Evolutionary conservation across 2,113 vertebrate genomes (phyloP), one percentile per base, ranked within the genome.

Genomic region (Rhineura floridana): DNA sequence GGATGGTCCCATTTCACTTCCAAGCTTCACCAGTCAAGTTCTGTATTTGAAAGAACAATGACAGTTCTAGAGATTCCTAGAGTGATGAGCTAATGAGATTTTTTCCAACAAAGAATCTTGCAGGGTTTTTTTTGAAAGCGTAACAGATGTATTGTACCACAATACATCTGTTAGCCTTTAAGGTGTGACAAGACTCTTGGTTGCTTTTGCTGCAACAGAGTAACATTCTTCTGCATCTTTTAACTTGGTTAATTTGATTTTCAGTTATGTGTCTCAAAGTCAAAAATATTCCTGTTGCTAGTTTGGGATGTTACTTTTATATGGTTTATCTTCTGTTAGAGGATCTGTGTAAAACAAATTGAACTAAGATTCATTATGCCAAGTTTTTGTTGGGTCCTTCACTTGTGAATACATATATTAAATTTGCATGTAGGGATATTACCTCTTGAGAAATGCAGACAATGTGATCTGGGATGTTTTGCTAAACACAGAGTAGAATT

Each of bases 221-320:
- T 30, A 48, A 33, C 65, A 46, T 77, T 23, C 30, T 10, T 4
- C 25, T 5, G 30, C 6, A 63, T 91, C 1, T 3, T 92, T 13
- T 94, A 86, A 84, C 11, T 81, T 13, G 6, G 90, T 81, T 87
- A 90, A 91, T 92, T 90, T 89, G 23, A 15, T 91, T 91, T 90
- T 30, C 44, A 87, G 19, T 42, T 87, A 75, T 91, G 86, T 39
- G 11, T 88, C 89, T 59, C 52, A 44, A 89, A 80, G 6, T 10
- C 65, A 48, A 79, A 79, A 89, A 55, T 76, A 76, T 75, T 46
- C 3, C 11, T 88, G 48, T 86, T 93, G 50, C 12, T 81, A 8
- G 3, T 88, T 46, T 7, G 10, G 12, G 39, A 9, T 55, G 3
- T 73, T 85, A 63, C 69, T 86, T 84, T 92, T 21, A 62, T 89